phyloP scores from a whole-genome alignment of 2,113 vertebrate species.

The Lamprotornis superbus region DNA sequence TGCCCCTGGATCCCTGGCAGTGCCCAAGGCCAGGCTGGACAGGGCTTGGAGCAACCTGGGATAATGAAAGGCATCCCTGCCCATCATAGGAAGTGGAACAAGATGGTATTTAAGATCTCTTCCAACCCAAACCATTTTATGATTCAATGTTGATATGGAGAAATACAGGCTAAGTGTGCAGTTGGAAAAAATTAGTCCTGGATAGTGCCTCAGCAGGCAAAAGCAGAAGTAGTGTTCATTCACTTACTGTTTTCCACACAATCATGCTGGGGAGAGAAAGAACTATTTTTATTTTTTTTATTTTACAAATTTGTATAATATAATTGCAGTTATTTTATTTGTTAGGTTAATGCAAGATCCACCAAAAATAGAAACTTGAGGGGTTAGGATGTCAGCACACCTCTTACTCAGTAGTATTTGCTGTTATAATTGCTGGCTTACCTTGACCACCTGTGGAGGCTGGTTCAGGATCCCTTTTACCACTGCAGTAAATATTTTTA shows the following conservation, averaged over 20 bases:
- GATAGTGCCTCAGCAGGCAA: neutral
- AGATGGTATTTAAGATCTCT: neutral
- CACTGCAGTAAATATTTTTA: constrained; percentile 33
- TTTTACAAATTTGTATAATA: neutral
- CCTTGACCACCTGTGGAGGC: neutral
- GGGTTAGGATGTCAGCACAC: neutral
- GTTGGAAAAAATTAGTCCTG: neutral
- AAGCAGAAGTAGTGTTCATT: neutral
- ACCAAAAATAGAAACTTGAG: neutral
- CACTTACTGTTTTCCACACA: neutral
- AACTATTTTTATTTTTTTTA: no score
- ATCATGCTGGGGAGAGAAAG: neutral
- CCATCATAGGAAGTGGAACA: fast-evolving
- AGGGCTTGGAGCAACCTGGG: neutral
- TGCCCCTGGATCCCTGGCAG: neutral
- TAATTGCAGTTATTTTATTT: neutral
- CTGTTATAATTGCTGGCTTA: neutral
- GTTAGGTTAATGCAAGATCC: neutral
- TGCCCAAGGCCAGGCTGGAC: fast-evolving
- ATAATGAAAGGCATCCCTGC: neutral
- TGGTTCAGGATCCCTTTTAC: neutral
- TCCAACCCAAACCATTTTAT: neutral
- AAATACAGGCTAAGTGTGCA: neutral
- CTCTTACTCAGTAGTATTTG: neutral
- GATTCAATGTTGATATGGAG: neutral